A percentile compares a stretch with the other conserved stretches of the same genome.
These are phyloP conservation scores for Diaprepes abbreviatus DNA, from an alignment of 2,888 invertebrate genomes.

Conservation along the genomic window DNA sequence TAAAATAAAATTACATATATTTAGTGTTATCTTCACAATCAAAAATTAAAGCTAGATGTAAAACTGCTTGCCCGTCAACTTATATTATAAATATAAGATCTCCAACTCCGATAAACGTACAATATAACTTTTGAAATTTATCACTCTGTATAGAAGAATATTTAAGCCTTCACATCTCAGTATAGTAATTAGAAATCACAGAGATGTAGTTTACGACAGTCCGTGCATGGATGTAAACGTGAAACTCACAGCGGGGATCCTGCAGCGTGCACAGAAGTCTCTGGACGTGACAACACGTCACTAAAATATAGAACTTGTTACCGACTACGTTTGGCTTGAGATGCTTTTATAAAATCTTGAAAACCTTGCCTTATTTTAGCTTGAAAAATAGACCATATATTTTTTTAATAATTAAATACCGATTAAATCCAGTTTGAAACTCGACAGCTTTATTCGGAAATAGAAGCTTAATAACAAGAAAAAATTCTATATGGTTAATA, in stretches of 20 bases:
- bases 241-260: slow-evolving; percentile 47
- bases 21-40: not conserved
- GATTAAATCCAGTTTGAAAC: too few species aligned
- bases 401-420: too few species aligned
- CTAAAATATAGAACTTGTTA: slow-evolving; percentile 62
- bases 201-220: slow-evolving; percentile 35
- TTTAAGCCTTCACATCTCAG: slow-evolving; percentile 31
- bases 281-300: slow-evolving; percentile 65
- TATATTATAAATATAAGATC: slow-evolving; percentile 1
- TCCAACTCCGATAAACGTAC: not conserved
- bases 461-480: too few species aligned
- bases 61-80: not conserved
- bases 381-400: too few species aligned
- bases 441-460: too few species aligned
- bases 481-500: too few species aligned
- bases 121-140: slow-evolving; percentile 8
- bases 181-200: slow-evolving; percentile 40
- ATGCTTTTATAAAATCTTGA: not conserved
- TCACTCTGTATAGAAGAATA: slow-evolving; percentile 29
- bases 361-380: not conserved
- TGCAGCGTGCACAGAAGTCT: slow-evolving; percentile 63
- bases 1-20: too few species aligned
- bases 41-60: not conserved
- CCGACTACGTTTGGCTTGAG: not conserved
- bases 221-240: slow-evolving; percentile 28